Evolutionary conservation across 1,140 invertebrate species (phyloP), one percentile per base, ranked within the genome.

Genomic region (Cataglyphis hispanica): DNA sequence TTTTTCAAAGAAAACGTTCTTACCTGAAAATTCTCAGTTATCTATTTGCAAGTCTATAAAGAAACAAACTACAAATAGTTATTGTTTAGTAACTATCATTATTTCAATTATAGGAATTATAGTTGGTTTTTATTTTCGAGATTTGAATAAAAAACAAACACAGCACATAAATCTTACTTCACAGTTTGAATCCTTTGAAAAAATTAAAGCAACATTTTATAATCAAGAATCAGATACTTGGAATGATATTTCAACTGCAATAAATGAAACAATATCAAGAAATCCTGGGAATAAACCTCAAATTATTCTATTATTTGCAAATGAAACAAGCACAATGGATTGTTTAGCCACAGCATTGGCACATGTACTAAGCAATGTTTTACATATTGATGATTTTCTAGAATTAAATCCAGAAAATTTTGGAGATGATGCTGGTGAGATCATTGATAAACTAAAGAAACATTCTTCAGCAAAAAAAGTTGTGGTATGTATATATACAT

Each of bases 291-390:
- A 31, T 31, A 31, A 78, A 77, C 91, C 91, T 10, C 86, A 89
- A 6, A 89, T 92, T 64, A 89, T 94, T 66, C 31, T 93, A 27
- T 78, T 94, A 6, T 91, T 94, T 72, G 92, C 91, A 16, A 89
- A 91, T 74, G 84, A 91, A 34, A 85, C 43, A 1, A 5, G 85
- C 46, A 86, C 91, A 19, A 86, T 93, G 70, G 74, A 90, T 67
- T 94, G 94, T 84, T 90, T 94, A 6, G 92, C 92, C 46, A 58
- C 63, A 37, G 72, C 84, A n/a, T 31, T 94, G 22, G 92, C 86
- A 5, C 58, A 91, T 64, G 64, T 92, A n/a, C n/a, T n/a, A 7
- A 91, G 89, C 60, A 89, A 88, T 22, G 86, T 90, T 67, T 75
- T 94, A 25, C 56, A 76, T 25, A 90, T 66, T 53, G 67, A 91